Base-by-base conservation (phyloP, 1,140 invertebrate genomes). In the Sycophaga agraensis region DNA sequence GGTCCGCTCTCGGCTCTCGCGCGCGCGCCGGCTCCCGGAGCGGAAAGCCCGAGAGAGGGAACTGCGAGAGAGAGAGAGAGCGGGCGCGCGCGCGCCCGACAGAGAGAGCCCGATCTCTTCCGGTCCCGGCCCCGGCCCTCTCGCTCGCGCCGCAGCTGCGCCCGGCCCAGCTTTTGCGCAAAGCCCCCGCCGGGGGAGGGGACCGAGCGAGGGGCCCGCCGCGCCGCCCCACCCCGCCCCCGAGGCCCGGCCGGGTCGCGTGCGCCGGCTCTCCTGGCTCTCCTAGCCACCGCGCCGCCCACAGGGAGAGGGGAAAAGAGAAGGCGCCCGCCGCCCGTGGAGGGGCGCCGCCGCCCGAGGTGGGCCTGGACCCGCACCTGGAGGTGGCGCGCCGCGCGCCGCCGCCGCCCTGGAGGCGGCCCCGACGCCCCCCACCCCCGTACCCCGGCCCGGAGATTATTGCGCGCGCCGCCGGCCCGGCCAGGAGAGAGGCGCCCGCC, bases 161-260 rank as follows among this genome's bases (percentile, higher is more conserved):
- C 73, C 67, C 65, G 63, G 68, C 68, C 68, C 73, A 72, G 76
- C 70, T 76, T 76, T 77, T 77, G 74, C 74, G 73, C 74, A 76
- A 77, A 77, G 70, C 72, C 60, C n/a, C n/a, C n/a, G n/a, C n/a
- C n/a, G 22, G 56, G 26, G 21, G 1, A 16, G 7, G 21, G 4
- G 8, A 21, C 6, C 2, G 8, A 49, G n/a, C n/a, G 46, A 49
- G 46, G 14, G 26, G 5, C 28, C 11, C 5, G 28, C 28, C 46
- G 51, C 56, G 45, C 55, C 49, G 42, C 54, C 39, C 40, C 34
- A 4, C 31, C 22, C 16, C n/a, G n/a, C n/a, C n/a, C 37, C 4
- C n/a, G 4, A 6, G 37, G 46, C 28, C 28, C 11, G 28, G 28
- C 28, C 46, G 51, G 51, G 45, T 59, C 49, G 42, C 54, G 48